Evolutionary conservation across 37 sponge, comb jelly and placozoan genomes (phyloP).

Genomic region (Beroe ovata): DNA sequence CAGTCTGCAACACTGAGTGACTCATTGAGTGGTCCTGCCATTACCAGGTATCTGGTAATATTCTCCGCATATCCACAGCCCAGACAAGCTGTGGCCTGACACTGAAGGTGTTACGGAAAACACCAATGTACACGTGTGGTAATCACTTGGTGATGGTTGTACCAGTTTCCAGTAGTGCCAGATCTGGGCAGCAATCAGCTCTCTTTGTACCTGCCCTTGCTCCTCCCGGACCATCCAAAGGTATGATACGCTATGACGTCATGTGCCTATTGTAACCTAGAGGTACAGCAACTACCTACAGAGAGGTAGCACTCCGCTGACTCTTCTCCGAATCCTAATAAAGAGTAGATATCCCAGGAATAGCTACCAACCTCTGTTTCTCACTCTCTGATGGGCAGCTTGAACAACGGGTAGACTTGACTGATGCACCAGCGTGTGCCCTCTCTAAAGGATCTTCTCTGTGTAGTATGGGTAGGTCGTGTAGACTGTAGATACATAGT

Average conservation of each 20-base stretch:
- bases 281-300: no score
- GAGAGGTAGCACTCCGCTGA: no score
- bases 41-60: no score
- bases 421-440: constrained; percentile 52
- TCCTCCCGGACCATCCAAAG: constrained; percentile 41
- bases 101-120: constrained; percentile 69
- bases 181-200: constrained; percentile 47
- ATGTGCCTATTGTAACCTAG: no score
- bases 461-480: constrained; percentile 56
- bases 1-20: no score
- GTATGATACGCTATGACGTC: no score
- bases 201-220: constrained; percentile 49
- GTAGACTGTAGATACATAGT: no score
- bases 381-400: constrained; percentile 56
- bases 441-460: constrained; percentile 56
- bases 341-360: constrained; percentile 29
- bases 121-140: constrained; percentile 75
- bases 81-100: constrained; percentile 75
- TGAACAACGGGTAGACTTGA: constrained; percentile 37
- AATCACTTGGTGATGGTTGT: constrained; percentile 74
- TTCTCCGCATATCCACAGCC: no score
- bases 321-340: background rate
- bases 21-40: no score
- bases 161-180: constrained; percentile 25
- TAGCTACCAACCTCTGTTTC: constrained; percentile 60